Percentiles rank a stretch among this genome's conserved stretches.
Evolutionary conservation across 2,113 vertebrate genomes (phyloP).

Genomic region (Xenotilapia flavipinnis): DNA sequence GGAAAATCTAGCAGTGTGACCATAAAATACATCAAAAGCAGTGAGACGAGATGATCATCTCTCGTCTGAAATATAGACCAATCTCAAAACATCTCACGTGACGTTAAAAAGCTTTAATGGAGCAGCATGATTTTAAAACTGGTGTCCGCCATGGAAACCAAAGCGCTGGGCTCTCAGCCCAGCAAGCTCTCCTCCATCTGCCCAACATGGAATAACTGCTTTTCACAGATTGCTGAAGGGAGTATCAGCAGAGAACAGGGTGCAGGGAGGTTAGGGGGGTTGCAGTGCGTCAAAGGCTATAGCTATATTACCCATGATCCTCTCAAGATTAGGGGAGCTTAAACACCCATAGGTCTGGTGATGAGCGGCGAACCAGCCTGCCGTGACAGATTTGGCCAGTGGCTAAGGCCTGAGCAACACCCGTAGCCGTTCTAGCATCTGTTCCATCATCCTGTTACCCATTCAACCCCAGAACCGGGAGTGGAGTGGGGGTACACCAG

Average conservation of each 20-base stretch:
- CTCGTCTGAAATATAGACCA: slow-evolving; percentile 38
- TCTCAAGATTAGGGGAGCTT: slow-evolving; percentile 59
- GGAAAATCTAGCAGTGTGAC: slow-evolving; percentile 48
- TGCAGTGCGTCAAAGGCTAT: slow-evolving; percentile 66
- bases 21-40: slow-evolving; percentile 41
- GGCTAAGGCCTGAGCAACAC: slow-evolving; percentile 2
- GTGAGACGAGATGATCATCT: slow-evolving; percentile 24
- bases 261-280: neutral
- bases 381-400: slow-evolving; percentile 41
- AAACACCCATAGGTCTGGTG: slow-evolving; percentile 54
- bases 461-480: neutral
- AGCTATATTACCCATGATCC: slow-evolving; percentile 66
- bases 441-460: neutral
- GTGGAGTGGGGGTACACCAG: slow-evolving; percentile 8
- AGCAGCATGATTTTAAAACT: slow-evolving; percentile 40
- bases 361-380: slow-evolving; percentile 29
- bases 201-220: slow-evolving; percentile 46
- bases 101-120: slow-evolving; percentile 20
- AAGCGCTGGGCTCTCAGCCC: slow-evolving; percentile 33
- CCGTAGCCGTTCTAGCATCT: slow-evolving; percentile 13
- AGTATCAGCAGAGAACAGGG: slow-evolving; percentile 34
- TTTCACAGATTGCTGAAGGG: slow-evolving; percentile 51
- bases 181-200: slow-evolving; percentile 33
- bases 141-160: slow-evolving; percentile 29
- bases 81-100: slow-evolving; percentile 38